Evolutionary conservation across 1,140 invertebrate genomes (phyloP).

Genomic region (Dryas iulia): DNA sequence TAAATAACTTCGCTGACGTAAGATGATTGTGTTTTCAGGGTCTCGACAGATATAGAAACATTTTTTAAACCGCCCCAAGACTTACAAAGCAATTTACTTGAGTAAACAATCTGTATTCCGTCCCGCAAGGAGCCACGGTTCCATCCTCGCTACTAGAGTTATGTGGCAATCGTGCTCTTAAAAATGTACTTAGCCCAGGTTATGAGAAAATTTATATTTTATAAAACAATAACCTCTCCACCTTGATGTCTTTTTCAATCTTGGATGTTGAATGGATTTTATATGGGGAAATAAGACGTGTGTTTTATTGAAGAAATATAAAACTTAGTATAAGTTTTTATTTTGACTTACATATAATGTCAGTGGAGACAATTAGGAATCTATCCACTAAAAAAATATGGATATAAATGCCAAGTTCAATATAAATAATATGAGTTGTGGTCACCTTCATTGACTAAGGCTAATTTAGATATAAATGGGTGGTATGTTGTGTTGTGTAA

Average conservation of each 20-base stretch:
- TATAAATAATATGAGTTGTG: no score
- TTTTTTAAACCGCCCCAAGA: constrained; percentile 65
- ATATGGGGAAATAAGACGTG: background rate
- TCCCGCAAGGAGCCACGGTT: constrained; percentile 29
- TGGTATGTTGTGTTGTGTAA: no score
- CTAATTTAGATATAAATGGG: no score
- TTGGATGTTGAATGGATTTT: background rate
- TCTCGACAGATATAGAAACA: constrained; percentile 52
- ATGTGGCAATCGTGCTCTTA: constrained; percentile 30
- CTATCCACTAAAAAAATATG: no score
- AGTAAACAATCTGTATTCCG: constrained; percentile 64
- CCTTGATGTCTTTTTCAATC: constrained; percentile 13
- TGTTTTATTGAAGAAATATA: background rate
- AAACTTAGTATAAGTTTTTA: no score
- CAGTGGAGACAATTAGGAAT: no score
- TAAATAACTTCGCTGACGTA: constrained; percentile 39
- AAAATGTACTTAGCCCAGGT: constrained; percentile 27
- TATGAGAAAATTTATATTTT: constrained; percentile 36
- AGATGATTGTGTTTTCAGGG: constrained; percentile 44
- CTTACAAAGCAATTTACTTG: constrained; percentile 71
- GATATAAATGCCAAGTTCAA: no score
- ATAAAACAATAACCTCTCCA: constrained; percentile 28
- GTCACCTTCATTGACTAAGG: no score
- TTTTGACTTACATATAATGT: no score
- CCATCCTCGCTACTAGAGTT: constrained; percentile 27